Evolutionary conservation across 2,797 vertebrate species (phyloP).

Genomic region (Amblyopsis hoosieri): DNA sequence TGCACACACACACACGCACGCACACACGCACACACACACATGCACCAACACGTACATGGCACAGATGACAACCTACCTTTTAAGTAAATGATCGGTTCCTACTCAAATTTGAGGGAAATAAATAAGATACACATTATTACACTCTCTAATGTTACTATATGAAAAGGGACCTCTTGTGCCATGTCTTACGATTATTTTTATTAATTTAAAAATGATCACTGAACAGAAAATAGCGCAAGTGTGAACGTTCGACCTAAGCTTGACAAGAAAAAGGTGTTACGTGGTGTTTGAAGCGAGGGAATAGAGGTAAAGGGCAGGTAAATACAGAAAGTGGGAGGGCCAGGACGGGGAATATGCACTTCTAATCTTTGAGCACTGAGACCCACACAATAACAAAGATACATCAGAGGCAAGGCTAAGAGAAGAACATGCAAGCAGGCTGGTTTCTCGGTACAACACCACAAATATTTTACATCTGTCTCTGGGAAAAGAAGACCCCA

Average conservation of each 20-base stretch:
- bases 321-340: conserved; percentile 8
- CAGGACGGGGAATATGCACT: conserved; percentile 71
- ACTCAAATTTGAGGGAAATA: too few relatives aligned
- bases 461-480: conserved; percentile 71
- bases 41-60: too few relatives aligned
- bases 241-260: not conserved
- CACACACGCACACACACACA: too few relatives aligned
- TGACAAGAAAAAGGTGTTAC: not conserved
- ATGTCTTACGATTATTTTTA: not conserved
- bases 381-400: conserved; percentile 35
- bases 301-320: not conserved
- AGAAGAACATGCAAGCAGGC: conserved; percentile 85
- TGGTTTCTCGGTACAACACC: conserved; percentile 98
- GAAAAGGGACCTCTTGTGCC: too few relatives aligned
- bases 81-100: too few relatives aligned
- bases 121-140: too few relatives aligned
- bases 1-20: too few relatives aligned
- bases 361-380: conserved; percentile 60
- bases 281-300: conserved; percentile 1
- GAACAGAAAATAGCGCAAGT: conserved; percentile 26
- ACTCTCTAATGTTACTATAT: too few relatives aligned
- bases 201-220: conserved; percentile 41
- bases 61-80: too few relatives aligned
- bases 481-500: conserved; percentile 28
- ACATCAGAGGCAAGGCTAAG: conserved; percentile 38